A percentile compares a stretch with the other conserved stretches of the same genome.
phyloP scores from a whole-genome alignment of 2,888 invertebrate species.

The Creontiades dilutus region DNA sequence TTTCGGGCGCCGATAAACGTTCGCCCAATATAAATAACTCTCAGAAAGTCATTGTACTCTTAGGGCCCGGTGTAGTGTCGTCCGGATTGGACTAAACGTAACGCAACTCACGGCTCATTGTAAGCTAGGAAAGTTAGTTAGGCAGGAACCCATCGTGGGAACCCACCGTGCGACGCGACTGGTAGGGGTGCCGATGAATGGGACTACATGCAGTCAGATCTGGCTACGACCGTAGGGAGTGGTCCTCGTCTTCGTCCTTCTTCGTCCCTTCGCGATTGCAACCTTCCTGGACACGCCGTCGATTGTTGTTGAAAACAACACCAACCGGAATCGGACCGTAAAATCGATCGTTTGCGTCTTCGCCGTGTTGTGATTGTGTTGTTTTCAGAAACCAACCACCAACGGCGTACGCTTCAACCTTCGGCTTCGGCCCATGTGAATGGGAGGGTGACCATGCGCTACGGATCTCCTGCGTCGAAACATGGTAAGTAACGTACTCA shows the following conservation, averaged over 20 bases:
- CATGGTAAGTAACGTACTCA: slow-evolving; percentile 33
- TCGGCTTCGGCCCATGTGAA: slow-evolving; percentile 5
- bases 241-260: slow-evolving; percentile 6
- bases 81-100: too few species aligned
- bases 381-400: background rate
- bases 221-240: slow-evolving; percentile 37
- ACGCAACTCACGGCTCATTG: too few species aligned
- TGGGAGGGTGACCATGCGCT: slow-evolving; percentile 48
- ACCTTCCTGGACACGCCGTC: slow-evolving; percentile 35
- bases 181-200: slow-evolving; percentile 34
- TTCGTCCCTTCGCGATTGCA: slow-evolving; percentile 1
- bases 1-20: slow-evolving; percentile 12
- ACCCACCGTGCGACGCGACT: background rate
- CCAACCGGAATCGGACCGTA: background rate
- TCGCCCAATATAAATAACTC: background rate
- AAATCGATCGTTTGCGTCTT: background rate
- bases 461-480: slow-evolving; percentile 28
- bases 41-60: background rate
- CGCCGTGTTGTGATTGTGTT: slow-evolving; percentile 11
- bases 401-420: background rate
- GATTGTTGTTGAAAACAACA: background rate
- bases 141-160: background rate
- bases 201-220: background rate
- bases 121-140: too few species aligned
- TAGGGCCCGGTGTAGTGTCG: background rate